Evolutionary conservation across 2,888 invertebrate genomes (phyloP).

Genomic region (Julus scanicus): DNA sequence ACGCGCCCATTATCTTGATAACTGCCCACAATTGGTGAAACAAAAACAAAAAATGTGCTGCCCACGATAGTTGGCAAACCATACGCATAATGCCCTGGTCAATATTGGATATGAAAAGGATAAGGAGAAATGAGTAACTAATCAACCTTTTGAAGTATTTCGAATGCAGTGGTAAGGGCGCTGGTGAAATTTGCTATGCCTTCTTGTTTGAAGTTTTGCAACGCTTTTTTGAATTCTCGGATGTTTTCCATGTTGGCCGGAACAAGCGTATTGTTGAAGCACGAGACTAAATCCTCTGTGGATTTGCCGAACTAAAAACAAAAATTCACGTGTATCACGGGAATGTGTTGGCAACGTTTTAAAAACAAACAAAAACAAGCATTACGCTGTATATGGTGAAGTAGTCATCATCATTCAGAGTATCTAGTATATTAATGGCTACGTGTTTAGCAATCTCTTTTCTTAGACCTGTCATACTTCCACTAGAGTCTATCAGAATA

Average conservation of each 20-base stretch:
- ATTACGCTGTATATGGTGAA: slow-evolving; percentile 84
- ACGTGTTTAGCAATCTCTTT: slow-evolving; percentile 92
- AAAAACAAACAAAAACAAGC: too few species aligned
- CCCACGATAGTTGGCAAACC: too few species aligned
- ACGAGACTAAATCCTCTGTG: slow-evolving; percentile 80
- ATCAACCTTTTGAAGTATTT: slow-evolving; percentile 74
- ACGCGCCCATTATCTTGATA: too few species aligned
- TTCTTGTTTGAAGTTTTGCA: slow-evolving; percentile 76
- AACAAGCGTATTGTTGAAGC: slow-evolving; percentile 86
- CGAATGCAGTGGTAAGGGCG: slow-evolving; percentile 87
- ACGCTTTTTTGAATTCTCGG: slow-evolving; percentile 76
- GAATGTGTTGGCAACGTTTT: neutral
- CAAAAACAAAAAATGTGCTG: too few species aligned
- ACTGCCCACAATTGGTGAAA: too few species aligned
- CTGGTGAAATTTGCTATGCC: slow-evolving; percentile 85
- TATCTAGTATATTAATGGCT: slow-evolving; percentile 87
- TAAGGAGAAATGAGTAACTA: neutral
- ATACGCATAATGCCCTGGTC: too few species aligned
- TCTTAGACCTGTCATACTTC: slow-evolving; percentile 94
- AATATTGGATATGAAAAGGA: neutral
- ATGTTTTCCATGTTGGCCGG: slow-evolving; percentile 77
- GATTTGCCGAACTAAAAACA: slow-evolving; percentile 74
- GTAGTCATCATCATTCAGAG: slow-evolving; percentile 97
- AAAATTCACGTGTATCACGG: neutral
- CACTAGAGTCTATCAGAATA: slow-evolving; percentile 93